Percentiles rank a stretch among this genome's conserved stretches.
phyloP scores from a whole-genome alignment of 2,113 vertebrate species.

The Motacilla alba region DNA sequence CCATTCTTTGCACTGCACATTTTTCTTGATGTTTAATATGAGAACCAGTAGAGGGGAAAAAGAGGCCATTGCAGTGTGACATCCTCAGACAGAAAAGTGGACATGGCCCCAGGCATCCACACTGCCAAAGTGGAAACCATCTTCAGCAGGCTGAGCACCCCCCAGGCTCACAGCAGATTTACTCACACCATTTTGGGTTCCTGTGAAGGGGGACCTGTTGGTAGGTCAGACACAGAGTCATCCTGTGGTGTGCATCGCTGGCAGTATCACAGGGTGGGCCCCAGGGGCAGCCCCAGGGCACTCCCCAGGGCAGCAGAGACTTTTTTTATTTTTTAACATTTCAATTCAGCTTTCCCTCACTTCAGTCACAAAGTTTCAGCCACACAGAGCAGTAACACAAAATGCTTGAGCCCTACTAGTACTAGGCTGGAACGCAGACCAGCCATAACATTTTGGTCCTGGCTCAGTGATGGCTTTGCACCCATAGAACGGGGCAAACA shows the following conservation, averaged over 20 bases:
- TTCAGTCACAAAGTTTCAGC: neutral
- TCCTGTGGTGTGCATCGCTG: neutral
- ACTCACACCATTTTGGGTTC: neutral
- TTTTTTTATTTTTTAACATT: neutral
- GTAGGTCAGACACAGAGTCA: neutral
- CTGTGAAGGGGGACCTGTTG: rapidly evolving
- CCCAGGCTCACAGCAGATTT: neutral
- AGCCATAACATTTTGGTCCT: neutral
- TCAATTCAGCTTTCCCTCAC: neutral
- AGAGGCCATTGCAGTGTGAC: neutral
- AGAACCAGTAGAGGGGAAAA: neutral
- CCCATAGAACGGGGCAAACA: neutral
- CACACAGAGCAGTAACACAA: neutral
- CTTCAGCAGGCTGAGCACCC: neutral
- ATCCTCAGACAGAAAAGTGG: neutral
- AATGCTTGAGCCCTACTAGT: neutral
- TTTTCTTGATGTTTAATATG: neutral
- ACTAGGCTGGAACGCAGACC: neutral
- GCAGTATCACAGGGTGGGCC: neutral
- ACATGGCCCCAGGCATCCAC: neutral
- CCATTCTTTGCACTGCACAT: neutral
- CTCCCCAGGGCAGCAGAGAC: neutral
- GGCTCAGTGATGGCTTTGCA: neutral
- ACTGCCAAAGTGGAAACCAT: neutral
- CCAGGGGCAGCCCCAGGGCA: neutral